Percentiles rank a stretch among this genome's conserved stretches.
Conservation (phyloP, 2,888 invertebrate species). For the Diplolepis rosae region DNA sequence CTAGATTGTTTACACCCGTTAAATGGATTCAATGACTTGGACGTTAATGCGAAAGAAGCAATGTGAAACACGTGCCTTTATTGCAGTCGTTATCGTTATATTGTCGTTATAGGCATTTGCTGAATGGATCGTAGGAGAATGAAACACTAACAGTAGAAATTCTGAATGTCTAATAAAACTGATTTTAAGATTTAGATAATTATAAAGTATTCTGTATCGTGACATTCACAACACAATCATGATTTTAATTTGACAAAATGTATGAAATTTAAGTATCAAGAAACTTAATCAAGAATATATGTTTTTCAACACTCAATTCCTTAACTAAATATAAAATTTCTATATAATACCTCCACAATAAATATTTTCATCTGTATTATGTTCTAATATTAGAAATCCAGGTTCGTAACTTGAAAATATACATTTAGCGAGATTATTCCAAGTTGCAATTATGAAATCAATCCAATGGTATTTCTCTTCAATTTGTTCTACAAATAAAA, state of each 20-base stretch:
- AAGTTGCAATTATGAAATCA: too few species aligned
- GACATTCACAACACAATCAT: background rate
- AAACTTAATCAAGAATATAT: too few species aligned
- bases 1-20: conserved; percentile 7
- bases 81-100: conserved; percentile 20
- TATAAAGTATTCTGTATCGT: background rate
- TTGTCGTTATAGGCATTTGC: conserved; percentile 6
- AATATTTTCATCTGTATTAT: too few species aligned
- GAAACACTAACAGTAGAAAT: background rate
- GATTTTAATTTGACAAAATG: conserved; percentile 21
- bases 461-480: too few species aligned
- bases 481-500: background rate
- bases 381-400: too few species aligned
- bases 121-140: background rate
- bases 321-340: too few species aligned
- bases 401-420: too few species aligned
- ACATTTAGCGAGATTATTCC: too few species aligned
- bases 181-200: conserved; percentile 18
- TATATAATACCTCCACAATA: too few species aligned
- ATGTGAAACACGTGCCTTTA: conserved; percentile 28
- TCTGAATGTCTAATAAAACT: conserved; percentile 20
- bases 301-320: too few species aligned
- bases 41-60: background rate
- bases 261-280: background rate
- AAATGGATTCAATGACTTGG: conserved; percentile 7